These are phyloP conservation scores for Trematomus bernacchii DNA, from an alignment of 2,797 vertebrate genomes.

Conservation along the genomic window DNA sequence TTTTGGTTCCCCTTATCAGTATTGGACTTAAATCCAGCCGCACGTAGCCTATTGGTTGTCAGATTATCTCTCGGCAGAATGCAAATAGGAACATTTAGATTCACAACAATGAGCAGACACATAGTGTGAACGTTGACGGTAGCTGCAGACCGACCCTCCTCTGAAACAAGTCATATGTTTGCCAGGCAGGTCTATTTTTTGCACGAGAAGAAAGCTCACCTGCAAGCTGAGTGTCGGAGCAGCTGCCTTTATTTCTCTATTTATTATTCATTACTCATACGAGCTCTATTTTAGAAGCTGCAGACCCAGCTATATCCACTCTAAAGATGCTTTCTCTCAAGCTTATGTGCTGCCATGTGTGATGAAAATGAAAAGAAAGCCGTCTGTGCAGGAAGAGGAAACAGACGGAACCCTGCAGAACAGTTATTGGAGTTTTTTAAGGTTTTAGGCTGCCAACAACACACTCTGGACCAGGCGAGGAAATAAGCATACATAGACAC, in stretches of 20 bases:
- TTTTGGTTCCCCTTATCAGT: conserved; percentile 15
- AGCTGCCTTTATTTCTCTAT: conserved; percentile 66
- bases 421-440: neutral
- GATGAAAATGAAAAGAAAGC: conserved; percentile 44
- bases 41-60: conserved; percentile 24
- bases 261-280: conserved; percentile 81
- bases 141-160: conserved; percentile 21
- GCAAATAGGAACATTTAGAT: conserved; percentile 52
- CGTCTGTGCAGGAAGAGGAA: conserved; percentile 20
- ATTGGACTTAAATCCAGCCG: conserved; percentile 34
- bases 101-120: conserved; percentile 38
- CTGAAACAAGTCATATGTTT: conserved; percentile 51
- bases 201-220: conserved; percentile 57
- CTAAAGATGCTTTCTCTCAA: conserved; percentile 56
- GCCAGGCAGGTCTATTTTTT: conserved; percentile 69
- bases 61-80: conserved; percentile 42
- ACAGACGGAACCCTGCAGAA: conserved; percentile 2
- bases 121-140: neutral
- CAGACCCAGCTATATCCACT: conserved; percentile 46
- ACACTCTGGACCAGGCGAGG: neutral
- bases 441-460: conserved; percentile 4
- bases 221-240: conserved; percentile 62
- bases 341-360: conserved; percentile 47
- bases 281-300: conserved; percentile 69
- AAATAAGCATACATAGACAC: conserved; percentile 4